Evolutionary conservation across 2,113 vertebrate species (phyloP).

Genomic region (Colaptes auratus): DNA sequence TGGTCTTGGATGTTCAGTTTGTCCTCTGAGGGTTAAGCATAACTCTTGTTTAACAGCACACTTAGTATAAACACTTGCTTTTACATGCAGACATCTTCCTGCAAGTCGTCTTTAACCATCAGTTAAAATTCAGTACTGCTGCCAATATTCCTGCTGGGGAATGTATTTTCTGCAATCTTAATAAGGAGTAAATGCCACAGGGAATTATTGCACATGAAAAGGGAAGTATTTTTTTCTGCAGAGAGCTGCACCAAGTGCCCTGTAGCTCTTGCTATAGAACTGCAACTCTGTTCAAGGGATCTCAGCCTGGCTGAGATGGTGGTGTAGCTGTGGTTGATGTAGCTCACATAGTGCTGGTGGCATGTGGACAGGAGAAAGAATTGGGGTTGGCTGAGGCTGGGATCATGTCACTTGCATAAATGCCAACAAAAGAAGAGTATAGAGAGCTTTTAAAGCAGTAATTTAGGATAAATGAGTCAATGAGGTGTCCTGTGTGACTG

Average conservation of each 20-base stretch:
- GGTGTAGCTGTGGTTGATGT: background rate
- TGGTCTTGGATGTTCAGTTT: background rate
- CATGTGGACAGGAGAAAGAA: background rate
- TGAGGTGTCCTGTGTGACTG: background rate
- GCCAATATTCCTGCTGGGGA: constrained; percentile 5
- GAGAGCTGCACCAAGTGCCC: background rate
- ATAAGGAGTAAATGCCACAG: constrained; percentile 19
- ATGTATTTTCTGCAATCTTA: constrained; percentile 6
- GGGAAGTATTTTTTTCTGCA: background rate
- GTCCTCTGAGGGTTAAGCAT: background rate
- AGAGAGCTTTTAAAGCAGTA: background rate
- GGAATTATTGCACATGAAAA: background rate
- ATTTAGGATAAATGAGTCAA: background rate
- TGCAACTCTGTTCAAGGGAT: background rate
- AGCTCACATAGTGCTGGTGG: background rate
- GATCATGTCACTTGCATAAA: background rate
- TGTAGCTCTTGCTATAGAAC: background rate
- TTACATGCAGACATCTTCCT: constrained; percentile 7
- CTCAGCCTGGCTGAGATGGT: background rate
- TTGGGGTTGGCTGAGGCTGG: background rate
- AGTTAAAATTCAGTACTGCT: constrained; percentile 27
- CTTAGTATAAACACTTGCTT: background rate
- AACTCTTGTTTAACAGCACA: background rate
- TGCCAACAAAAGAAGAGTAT: background rate
- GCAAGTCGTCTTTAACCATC: background rate